Conservation (phyloP, 2,797 vertebrate genomes). For the Premnoplex brunnescens region DNA sequence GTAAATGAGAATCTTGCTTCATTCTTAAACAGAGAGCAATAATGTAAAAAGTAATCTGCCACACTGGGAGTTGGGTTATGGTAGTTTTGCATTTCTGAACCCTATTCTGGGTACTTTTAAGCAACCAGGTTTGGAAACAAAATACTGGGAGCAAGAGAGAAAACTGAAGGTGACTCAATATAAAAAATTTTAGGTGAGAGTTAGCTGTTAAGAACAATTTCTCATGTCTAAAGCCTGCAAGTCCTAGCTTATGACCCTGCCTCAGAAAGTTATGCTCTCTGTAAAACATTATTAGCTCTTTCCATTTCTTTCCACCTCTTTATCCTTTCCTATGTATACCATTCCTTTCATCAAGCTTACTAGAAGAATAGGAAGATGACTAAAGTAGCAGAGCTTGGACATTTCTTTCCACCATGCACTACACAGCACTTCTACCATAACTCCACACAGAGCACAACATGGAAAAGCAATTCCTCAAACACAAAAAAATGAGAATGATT, state of each 20-base stretch:
- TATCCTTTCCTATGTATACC: not conserved
- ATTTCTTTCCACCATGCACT: not conserved
- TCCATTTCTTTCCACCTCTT: not conserved
- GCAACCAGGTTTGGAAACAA: not conserved
- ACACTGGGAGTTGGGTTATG: rapidly evolving
- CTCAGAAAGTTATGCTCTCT: rapidly evolving
- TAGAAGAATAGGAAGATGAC: not conserved
- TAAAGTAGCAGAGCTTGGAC: not conserved
- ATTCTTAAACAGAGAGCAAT: not conserved
- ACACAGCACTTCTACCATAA: not conserved
- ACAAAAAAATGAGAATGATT: not conserved
- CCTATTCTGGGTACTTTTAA: not conserved
- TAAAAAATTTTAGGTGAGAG: not conserved
- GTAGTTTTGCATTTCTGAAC: not conserved
- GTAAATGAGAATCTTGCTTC: not conserved
- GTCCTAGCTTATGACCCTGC: not conserved
- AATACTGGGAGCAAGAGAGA: not conserved
- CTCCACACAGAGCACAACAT: not conserved
- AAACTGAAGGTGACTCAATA: not conserved
- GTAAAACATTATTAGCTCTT: not conserved
- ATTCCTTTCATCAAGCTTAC: not conserved
- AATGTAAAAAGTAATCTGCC: not conserved
- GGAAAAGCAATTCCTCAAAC: not conserved
- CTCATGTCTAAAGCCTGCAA: not conserved
- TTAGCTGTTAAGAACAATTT: not conserved